Base-by-base conservation (phyloP, 2,797 vertebrate species). In the Iguana delicatissima region DNA sequence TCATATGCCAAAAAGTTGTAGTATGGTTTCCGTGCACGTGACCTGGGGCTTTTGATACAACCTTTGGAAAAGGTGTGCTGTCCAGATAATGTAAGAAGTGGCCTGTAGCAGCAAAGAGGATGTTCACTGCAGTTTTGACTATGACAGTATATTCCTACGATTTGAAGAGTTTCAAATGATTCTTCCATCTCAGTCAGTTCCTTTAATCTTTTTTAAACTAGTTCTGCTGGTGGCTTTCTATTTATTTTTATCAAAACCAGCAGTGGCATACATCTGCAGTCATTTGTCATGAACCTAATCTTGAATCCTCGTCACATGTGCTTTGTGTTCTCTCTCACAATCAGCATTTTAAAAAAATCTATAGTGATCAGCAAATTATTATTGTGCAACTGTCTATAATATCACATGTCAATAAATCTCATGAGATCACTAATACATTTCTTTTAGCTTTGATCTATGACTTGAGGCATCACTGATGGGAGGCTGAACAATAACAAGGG, bases 211-310 rank as follows among this genome's bases (percentile, higher is more conserved):
- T 87, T 79, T 80, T 14, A 80, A 80, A 87, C 55, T 67, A 26
- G 12, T 77, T 77, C 57, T 79, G 29, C 72, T 26, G 7, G 35
- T 64, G 46, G 32, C 57, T 59, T 77, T 84, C 72, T 76, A 84
- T 77, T 67, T 46, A 67, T 74, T 89, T 84, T 89, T 89, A 84
- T 89, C 35, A 77, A 89, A 89, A 50, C 57, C 59, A 52, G 81
- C 81, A 67, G 35, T 46, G 84, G 55, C 69, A 62, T 59, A 24
- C 50, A 29, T 62, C 69, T 64, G 72, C 38, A 84, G 42, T 84
- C 52, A 81, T 88, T 74, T 62, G 42, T 62, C 55, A 73, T 52
- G 59, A 52, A 55, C 22, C 81, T 77, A 84, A 84, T 50, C 57
- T 13, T 64, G 84, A 77, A 84, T 89, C 59, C 57, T 89, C 20